Evolutionary conservation across 2,113 vertebrate species (phyloP), one percentile per base, ranked within the genome.

Genomic region (Sander vitreus): DNA sequence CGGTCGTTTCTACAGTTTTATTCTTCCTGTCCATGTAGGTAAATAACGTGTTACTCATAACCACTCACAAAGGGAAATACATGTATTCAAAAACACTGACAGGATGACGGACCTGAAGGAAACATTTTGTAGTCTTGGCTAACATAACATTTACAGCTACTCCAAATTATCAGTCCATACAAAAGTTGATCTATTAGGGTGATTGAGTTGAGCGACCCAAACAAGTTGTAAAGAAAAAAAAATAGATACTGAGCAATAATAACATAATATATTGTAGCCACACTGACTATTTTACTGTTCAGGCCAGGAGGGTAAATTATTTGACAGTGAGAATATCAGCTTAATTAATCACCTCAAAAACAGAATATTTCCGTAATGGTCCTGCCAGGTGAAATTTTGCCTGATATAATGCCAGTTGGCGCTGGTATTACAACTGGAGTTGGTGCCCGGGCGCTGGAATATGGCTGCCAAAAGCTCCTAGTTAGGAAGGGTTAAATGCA

Each of bases 81-180:
- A 18, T 39, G 8, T 25, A 4, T 71, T 39, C 6, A 43, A 9
- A 10, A 30, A 50, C 43, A 33, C 57, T 33, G 7, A 60, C 43
- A 50, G 2, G 23, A 25, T 39, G 36, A 4, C 36, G 25, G 18
- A 55, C 13, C 19, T 30, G 5, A 25, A 51, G 25, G 23, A 27
- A 65, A 47, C 10, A 10, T 19, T 6, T 55, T 57, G 33, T 16
- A 13, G 23, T 21, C 6, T 59, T 72, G 21, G n/a, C n/a, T 43
- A 10, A 15, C 19, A 33, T 5, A 14, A 27, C 27, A 21, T 64
- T 69, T 64, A 43, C 25, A 48, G 25, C 27, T 53, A 27, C 43
- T 18, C 18, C 66, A 21, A 66, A 70, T 77, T 58, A 81, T 83
- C 70, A 66, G 36, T 64, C 3, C 3, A 66, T 78, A 50, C 65